phyloP scores from a whole-genome alignment of 2,888 invertebrate genomes.

The Papilio demoleus region DNA sequence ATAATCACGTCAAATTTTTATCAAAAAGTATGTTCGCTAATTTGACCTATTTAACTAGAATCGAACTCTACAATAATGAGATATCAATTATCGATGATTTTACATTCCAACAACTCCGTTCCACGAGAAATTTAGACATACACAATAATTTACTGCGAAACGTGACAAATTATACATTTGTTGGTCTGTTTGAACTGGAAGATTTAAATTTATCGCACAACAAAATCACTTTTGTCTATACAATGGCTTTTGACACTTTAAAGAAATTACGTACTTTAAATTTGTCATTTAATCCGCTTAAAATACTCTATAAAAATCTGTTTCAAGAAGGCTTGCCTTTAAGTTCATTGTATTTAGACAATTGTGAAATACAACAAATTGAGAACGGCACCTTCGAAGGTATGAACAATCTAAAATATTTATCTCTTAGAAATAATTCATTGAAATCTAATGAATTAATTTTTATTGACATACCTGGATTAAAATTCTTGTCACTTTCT shows the following conservation, averaged over 20 bases:
- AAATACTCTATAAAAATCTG: conserved; percentile 87
- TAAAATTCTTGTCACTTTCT: conserved; percentile 88
- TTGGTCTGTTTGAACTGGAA: conserved; percentile 89
- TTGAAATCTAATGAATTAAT: conserved; percentile 87
- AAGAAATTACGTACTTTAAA: conserved; percentile 91
- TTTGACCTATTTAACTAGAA: conserved; percentile 87
- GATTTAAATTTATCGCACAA: conserved; percentile 91
- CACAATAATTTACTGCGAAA: conserved; percentile 88
- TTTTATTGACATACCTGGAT: conserved; percentile 89
- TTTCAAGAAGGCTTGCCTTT: conserved; percentile 91
- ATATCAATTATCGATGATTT: conserved; percentile 91
- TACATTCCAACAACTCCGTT: conserved; percentile 90
- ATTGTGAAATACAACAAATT: conserved; percentile 89
- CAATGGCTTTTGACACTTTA: conserved; percentile 89
- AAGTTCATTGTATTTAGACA: conserved; percentile 88
- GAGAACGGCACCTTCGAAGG: conserved; percentile 90
- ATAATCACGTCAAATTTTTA: conserved; percentile 89
- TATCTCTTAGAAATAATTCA: conserved; percentile 90
- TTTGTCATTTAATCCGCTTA: conserved; percentile 90
- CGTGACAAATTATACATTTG: conserved; percentile 89
- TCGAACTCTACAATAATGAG: conserved; percentile 91
- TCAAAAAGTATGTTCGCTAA: conserved; percentile 89
- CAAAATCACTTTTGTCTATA: conserved; percentile 86
- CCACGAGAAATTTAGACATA: conserved; percentile 90
- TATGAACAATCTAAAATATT: conserved; percentile 89